Percentiles rank a stretch among this genome's conserved stretches.
phyloP scores from a whole-genome alignment of 1,140 invertebrate species.

The Hyposmocoma kahamanoa region DNA sequence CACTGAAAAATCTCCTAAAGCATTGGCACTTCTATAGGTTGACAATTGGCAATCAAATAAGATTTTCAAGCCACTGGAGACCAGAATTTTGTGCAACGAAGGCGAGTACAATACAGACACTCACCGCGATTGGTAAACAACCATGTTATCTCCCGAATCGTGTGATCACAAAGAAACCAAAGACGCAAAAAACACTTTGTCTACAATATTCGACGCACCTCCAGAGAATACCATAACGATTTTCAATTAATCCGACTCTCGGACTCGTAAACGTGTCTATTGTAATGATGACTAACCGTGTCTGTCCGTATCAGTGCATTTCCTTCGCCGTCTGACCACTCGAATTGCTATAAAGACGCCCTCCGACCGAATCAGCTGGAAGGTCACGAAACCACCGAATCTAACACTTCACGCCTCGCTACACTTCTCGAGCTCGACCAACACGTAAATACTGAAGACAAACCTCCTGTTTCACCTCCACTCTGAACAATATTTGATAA shows the following conservation, averaged over 20 bases:
- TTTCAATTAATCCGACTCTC: slow-evolving; percentile 37
- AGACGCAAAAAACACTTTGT: slow-evolving; percentile 48
- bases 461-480: slow-evolving; percentile 31
- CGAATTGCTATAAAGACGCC: slow-evolving; percentile 36
- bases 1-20: too few species aligned
- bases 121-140: slow-evolving; percentile 45
- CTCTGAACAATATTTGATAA: slow-evolving; percentile 58
- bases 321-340: slow-evolving; percentile 43
- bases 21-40: too few species aligned
- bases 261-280: slow-evolving; percentile 45
- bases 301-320: slow-evolving; percentile 52
- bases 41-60: too few species aligned
- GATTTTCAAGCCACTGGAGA: too few species aligned
- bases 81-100: slow-evolving; percentile 25
- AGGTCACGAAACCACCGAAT: slow-evolving; percentile 17
- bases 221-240: slow-evolving; percentile 30
- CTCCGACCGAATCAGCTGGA: slow-evolving; percentile 57
- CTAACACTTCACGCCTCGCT: slow-evolving; percentile 5
- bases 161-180: slow-evolving; percentile 64
- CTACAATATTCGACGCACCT: slow-evolving; percentile 39
- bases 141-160: slow-evolving; percentile 55
- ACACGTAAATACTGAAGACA: slow-evolving; percentile 11
- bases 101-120: slow-evolving; percentile 28
- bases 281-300: slow-evolving; percentile 63
- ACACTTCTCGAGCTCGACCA: slow-evolving; percentile 3